Percentiles rank a stretch among this genome's conserved stretches.
phyloP scores from a whole-genome alignment of 1,140 invertebrate genomes.

The Antheraea pernyi region DNA sequence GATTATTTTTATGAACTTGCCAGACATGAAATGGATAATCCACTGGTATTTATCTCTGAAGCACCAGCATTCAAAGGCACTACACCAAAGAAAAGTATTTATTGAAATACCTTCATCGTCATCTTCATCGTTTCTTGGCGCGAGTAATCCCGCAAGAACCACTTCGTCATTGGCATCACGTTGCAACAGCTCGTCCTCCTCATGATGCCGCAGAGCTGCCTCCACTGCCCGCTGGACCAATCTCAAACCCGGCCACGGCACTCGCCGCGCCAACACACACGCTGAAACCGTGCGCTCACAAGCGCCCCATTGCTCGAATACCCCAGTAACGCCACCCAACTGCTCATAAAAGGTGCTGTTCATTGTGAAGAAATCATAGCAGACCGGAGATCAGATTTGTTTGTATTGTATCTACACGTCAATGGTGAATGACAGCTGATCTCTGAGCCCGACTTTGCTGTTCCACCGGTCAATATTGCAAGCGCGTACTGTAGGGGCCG shows the following conservation, averaged over 20 bases:
- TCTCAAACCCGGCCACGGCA: constrained; percentile 87
- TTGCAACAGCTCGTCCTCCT: constrained; percentile 78
- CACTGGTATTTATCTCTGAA: no score
- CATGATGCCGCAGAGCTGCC: constrained; percentile 76
- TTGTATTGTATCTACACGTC: constrained; percentile 74
- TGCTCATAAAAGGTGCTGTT: constrained; percentile 89
- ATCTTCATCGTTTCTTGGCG: constrained; percentile 44
- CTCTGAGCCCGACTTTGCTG: constrained; percentile 22
- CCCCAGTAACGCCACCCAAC: constrained; percentile 87
- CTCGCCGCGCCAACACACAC: constrained; percentile 90
- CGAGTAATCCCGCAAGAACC: constrained; percentile 49
- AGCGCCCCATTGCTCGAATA: constrained; percentile 95
- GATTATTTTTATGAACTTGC: no score
- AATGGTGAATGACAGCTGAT: constrained; percentile 70
- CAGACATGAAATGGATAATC: no score
- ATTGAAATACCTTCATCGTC: constrained; percentile 57
- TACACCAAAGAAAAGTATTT: no score
- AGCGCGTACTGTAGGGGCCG: neutral
- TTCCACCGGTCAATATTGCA: neutral
- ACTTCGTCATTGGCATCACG: constrained; percentile 87
- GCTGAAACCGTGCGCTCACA: constrained; percentile 95
- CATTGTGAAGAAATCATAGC: constrained; percentile 69
- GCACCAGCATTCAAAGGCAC: no score
- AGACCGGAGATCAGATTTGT: constrained; percentile 58
- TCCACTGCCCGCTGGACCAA: constrained; percentile 81